Evolutionary conservation across 2,888 invertebrate genomes (phyloP).

Genomic region (Ormyrus pomaceus): DNA sequence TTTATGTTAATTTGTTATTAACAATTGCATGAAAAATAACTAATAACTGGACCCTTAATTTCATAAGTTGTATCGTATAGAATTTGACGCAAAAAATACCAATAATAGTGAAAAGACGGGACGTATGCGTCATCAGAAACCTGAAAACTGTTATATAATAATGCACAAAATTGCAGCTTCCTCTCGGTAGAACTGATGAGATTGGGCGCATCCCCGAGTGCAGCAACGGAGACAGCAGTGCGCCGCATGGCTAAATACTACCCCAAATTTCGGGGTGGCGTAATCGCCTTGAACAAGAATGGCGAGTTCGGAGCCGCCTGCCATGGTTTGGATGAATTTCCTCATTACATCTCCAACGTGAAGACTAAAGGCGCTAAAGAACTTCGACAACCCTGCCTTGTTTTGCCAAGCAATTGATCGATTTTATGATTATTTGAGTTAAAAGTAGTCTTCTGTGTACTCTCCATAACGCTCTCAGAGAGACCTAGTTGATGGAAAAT

Average conservation of each 20-base stretch:
- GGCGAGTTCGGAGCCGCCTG: constrained; percentile 92
- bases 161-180: constrained; percentile 78
- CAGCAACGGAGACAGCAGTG: constrained; percentile 86
- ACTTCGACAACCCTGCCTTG: constrained; percentile 33
- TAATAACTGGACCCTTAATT: no score
- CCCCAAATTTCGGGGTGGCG: constrained; percentile 89
- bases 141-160: no score
- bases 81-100: no score
- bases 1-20: no score
- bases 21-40: no score
- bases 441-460: no score
- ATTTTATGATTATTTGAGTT: no score
- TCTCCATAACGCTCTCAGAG: no score
- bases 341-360: constrained; percentile 77
- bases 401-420: not conserved
- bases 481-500: no score
- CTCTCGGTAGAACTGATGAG: constrained; percentile 94
- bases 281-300: constrained; percentile 85
- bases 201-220: constrained; percentile 83
- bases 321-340: constrained; percentile 83
- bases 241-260: constrained; percentile 85
- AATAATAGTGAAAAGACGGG: no score
- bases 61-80: no score
- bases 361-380: constrained; percentile 59
- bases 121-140: no score